Base-by-base conservation (phyloP, 2,113 vertebrate genomes). In the Melanostigma gelatinosum region DNA sequence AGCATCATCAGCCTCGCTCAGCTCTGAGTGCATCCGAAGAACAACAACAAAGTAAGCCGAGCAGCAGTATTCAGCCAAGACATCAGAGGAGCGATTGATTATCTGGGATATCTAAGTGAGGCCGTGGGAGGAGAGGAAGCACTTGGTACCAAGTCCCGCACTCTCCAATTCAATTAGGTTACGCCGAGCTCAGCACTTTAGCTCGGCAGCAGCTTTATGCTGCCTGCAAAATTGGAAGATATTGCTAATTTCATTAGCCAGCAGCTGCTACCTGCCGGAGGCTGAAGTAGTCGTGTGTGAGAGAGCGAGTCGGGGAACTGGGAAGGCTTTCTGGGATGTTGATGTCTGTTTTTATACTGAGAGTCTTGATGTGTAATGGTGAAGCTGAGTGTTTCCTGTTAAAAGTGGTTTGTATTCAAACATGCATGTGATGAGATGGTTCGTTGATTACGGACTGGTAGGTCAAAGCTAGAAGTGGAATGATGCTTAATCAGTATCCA, bases 141-240 rank as follows among this genome's bases (percentile, higher is more conserved):
- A 55, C 85, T 90, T 42, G 55, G 42, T 79, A 0, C n/a, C 3
- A 87, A 75, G 83, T 81, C 40, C 79, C 24, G 79, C 82, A 63
- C 83, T 86, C 75, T 81, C 64, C 66, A 72, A 85, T 86, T 90
- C 77, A 77, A 88, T 88, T 88, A 88, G 34, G 4, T 78, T 4
- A 18, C 10, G 20, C 86, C 72, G 79, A 90, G 88, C 79, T 85
- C 89, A 85, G 89, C 91, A 88, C 83, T 91, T 90, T 48, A 69
- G 75, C 54, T 55, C 62, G 0, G 57, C 79, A 40, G 70, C 73
- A 58, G 76, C 78, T 88, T 66, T 3, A 68, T 57, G 63, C 20
- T 74, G 76, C 75, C 86, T 77, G 80, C 75, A 78, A 66, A 86
- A 88, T 80, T 78, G 81, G 82, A 89, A 64, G 84, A 86, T 75